phyloP scores from a whole-genome alignment of 2,888 invertebrate species.

The Cephalotes varians region DNA sequence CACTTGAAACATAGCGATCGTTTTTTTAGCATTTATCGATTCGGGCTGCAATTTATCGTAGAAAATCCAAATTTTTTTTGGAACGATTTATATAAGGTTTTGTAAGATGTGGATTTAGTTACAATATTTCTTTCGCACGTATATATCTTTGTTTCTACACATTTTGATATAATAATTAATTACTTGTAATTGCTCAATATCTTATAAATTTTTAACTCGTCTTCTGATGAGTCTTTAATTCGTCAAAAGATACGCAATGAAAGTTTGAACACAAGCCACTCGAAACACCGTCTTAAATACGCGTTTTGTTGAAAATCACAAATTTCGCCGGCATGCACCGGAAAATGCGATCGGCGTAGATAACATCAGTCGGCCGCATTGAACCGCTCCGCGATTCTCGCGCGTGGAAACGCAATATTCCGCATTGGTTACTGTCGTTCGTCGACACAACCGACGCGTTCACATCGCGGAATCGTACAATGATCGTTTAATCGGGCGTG shows the following conservation, averaged over 20 bases:
- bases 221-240: too few relatives aligned
- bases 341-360: slow-evolving; percentile 47
- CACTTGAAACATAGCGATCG: slow-evolving; percentile 11
- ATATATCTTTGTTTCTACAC: neutral
- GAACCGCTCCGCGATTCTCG: slow-evolving; percentile 49
- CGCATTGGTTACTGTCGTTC: slow-evolving; percentile 67
- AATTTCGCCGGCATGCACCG: slow-evolving; percentile 44
- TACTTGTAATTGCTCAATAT: too few relatives aligned
- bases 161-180: neutral
- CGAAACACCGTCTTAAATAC: neutral
- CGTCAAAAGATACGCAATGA: neutral
- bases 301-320: slow-evolving; percentile 27
- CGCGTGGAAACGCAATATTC: slow-evolving; percentile 80
- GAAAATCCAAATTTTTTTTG: slow-evolving; percentile 5
- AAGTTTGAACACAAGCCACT: neutral
- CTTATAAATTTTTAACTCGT: neutral
- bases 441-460: slow-evolving; percentile 48
- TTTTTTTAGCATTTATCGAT: slow-evolving; percentile 24
- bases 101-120: neutral
- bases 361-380: slow-evolving; percentile 40
- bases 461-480: slow-evolving; percentile 78
- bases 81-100: neutral
- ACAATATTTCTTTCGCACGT: too few relatives aligned
- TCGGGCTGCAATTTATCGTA: slow-evolving; percentile 14
- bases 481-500: slow-evolving; percentile 85